These are phyloP conservation scores for Ladona fulva DNA, from an alignment of 1,140 invertebrate species.

Conservation along the genomic window DNA sequence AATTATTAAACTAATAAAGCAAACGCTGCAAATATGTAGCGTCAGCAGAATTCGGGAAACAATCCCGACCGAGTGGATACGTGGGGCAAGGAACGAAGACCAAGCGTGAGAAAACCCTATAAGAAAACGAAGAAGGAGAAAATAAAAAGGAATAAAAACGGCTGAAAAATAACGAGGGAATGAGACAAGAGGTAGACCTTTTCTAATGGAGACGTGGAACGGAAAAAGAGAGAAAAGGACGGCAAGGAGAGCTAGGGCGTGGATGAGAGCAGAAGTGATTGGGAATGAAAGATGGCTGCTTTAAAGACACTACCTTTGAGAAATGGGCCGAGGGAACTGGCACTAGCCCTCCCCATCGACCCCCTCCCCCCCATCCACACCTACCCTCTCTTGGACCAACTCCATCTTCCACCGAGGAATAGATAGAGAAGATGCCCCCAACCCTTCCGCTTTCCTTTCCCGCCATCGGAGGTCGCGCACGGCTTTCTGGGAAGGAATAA, in stretches of 20 bases:
- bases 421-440: too few relatives aligned
- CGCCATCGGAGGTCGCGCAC: too few relatives aligned
- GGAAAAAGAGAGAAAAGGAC: not conserved
- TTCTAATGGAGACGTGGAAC: not conserved
- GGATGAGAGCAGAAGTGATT: not conserved
- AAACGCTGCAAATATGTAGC: too few relatives aligned
- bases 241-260: not conserved
- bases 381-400: too few relatives aligned
- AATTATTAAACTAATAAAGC: too few relatives aligned
- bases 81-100: too few relatives aligned
- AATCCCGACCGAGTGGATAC: too few relatives aligned
- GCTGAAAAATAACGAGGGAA: not conserved
- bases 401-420: too few relatives aligned
- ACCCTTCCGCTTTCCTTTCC: too few relatives aligned
- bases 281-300: not conserved
- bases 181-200: not conserved
- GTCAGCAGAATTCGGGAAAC: too few relatives aligned
- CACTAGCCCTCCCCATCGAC: not conserved
- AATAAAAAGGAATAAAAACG: not conserved
- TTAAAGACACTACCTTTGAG: not conserved
- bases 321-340: not conserved
- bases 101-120: too few relatives aligned
- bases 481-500: too few relatives aligned
- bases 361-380: not conserved
- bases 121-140: not conserved